Evolutionary conservation across 2,113 vertebrate species (phyloP).

Genomic region (Atherinomorus stipes): DNA sequence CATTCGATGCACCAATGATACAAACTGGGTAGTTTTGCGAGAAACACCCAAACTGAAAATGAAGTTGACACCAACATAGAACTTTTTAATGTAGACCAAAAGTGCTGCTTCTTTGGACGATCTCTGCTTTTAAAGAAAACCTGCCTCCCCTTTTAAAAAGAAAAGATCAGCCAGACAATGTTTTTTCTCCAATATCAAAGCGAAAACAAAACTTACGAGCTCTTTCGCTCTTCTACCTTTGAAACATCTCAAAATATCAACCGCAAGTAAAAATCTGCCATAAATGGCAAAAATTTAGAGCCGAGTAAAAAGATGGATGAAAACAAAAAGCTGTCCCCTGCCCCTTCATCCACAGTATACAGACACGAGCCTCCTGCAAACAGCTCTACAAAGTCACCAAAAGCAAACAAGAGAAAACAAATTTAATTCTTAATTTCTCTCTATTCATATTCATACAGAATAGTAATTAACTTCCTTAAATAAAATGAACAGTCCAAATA

Average conservation of each 20-base stretch:
- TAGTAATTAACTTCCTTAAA: conserved; percentile 59
- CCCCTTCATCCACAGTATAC: conserved; percentile 73
- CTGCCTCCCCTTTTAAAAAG: background rate
- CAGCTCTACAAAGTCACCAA: conserved; percentile 61
- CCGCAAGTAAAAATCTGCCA: background rate
- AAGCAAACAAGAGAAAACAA: conserved; percentile 57
- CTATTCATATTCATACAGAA: conserved; percentile 74
- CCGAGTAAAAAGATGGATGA: background rate
- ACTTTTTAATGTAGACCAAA: conserved; percentile 40
- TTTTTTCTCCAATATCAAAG: background rate
- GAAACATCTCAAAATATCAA: background rate
- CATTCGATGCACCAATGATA: background rate
- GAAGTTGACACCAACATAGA: conserved; percentile 60
- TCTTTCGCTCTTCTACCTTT: background rate
- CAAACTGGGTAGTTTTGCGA: too few relatives aligned
- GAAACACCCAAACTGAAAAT: background rate
- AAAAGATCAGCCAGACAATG: conserved; percentile 1
- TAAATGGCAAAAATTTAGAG: background rate
- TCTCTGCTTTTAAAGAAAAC: conserved; percentile 34
- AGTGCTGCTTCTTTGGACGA: conserved; percentile 38
- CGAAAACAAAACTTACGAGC: background rate
- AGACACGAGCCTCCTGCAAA: conserved; percentile 60
- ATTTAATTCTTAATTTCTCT: conserved; percentile 47
- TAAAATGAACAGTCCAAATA: conserved; percentile 73
- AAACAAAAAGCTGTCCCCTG: conserved; percentile 17